Evolutionary conservation across 2,113 vertebrate genomes (phyloP).

Genomic region (Pantherophis guttatus): DNA sequence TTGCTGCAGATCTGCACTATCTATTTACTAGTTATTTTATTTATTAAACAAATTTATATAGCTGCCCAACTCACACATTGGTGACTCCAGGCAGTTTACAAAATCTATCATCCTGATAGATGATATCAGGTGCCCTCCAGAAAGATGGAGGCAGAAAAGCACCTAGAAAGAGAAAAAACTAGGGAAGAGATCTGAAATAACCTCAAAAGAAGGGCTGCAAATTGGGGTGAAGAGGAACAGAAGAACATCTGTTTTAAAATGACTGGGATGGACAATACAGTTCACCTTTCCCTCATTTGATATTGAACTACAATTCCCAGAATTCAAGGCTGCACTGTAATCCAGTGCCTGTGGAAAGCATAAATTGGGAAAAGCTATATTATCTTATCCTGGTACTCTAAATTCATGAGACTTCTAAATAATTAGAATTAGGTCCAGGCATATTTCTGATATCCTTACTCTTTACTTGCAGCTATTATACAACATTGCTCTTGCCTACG

Average conservation of each 20-base stretch:
- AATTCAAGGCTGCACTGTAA: background rate
- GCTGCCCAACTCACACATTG: background rate
- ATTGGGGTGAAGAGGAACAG: background rate
- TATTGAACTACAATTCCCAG: background rate
- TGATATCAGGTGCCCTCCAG: background rate
- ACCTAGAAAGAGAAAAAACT: background rate
- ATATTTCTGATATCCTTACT: background rate
- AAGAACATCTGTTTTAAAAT: background rate
- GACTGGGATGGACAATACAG: background rate
- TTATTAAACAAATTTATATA: background rate
- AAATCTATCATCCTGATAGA: background rate
- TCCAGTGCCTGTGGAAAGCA: background rate
- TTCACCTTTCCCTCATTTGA: background rate
- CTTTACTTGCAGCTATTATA: slow-evolving; percentile 77
- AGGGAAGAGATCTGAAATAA: background rate
- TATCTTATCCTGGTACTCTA: background rate
- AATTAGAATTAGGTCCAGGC: background rate
- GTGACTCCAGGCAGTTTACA: background rate
- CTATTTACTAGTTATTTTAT: background rate
- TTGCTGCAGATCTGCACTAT: background rate
- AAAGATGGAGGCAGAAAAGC: background rate
- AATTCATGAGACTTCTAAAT: background rate
- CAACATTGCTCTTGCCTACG: slow-evolving; percentile 81
- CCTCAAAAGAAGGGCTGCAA: background rate
- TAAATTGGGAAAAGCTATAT: background rate